Percentiles rank a stretch among this genome's conserved stretches.
These are phyloP conservation scores for Dipus sagitta DNA, from an alignment of 2,797 vertebrate species.

Conservation along the genomic window DNA sequence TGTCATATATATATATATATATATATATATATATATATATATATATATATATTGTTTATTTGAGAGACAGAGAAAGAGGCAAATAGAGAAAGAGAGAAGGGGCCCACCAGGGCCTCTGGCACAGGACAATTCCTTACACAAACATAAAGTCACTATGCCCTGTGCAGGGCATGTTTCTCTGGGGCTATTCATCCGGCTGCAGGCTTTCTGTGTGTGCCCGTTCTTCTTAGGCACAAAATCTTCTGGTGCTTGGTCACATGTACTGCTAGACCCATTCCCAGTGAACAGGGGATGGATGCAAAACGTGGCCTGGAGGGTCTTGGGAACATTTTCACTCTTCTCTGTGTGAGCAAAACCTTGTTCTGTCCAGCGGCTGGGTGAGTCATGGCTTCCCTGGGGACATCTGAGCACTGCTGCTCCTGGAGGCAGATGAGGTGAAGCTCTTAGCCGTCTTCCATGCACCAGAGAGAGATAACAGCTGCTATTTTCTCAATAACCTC, in stretches of 20 bases:
- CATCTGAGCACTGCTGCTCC: background rate
- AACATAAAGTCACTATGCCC: background rate
- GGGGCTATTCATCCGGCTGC: background rate
- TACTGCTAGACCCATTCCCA: background rate
- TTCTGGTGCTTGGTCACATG: background rate
- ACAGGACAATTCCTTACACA: background rate
- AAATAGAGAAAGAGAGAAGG: too few species aligned
- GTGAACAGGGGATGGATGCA: too few species aligned
- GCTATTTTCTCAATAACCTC: background rate
- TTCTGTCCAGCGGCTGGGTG: too few species aligned
- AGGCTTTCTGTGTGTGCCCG: background rate
- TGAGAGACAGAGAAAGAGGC: too few species aligned
- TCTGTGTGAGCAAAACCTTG: background rate
- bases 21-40: too few species aligned
- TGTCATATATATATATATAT: too few species aligned
- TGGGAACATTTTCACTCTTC: background rate
- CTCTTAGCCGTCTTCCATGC: background rate
- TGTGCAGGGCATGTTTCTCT: too few species aligned
- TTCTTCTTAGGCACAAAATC: background rate
- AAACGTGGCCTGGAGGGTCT: background rate
- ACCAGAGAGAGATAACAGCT: background rate
- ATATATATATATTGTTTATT: too few species aligned
- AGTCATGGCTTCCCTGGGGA: background rate
- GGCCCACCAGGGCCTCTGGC: too few species aligned
- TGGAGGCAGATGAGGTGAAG: too few species aligned